These are phyloP conservation scores for Nematolebias whitei DNA, from an alignment of 2,113 vertebrate species.

Conservation along the genomic window DNA sequence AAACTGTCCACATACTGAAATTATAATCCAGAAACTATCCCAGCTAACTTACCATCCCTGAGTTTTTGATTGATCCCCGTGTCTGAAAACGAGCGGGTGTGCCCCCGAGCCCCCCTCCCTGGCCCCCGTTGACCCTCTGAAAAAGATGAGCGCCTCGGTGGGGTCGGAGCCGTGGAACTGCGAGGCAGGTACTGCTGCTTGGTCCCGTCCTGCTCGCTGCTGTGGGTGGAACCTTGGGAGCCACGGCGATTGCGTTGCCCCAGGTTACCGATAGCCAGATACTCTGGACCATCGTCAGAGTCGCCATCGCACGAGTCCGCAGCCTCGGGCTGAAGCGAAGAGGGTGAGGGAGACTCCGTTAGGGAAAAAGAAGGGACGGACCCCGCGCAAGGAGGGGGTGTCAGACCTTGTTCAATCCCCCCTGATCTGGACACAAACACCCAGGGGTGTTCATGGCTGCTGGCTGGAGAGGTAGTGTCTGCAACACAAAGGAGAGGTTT, in stretches of 20 bases:
- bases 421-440: slow-evolving; percentile 37
- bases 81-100: slow-evolving; percentile 90
- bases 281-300: slow-evolving; percentile 91
- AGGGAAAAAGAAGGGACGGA: slow-evolving; percentile 46
- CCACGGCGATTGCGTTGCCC: slow-evolving; percentile 79
- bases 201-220: slow-evolving; percentile 56
- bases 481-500: slow-evolving; percentile 10
- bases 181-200: slow-evolving; percentile 11
- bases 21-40: neutral
- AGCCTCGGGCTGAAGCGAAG: slow-evolving; percentile 37
- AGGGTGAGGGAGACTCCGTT: slow-evolving; percentile 30
- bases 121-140: slow-evolving; percentile 86
- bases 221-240: slow-evolving; percentile 70
- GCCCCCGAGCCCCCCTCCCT: slow-evolving; percentile 79
- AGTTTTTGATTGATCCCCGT: slow-evolving; percentile 87
- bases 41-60: slow-evolving; percentile 79
- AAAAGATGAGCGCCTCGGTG: slow-evolving; percentile 87
- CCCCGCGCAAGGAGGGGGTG: slow-evolving; percentile 1
- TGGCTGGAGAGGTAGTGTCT: slow-evolving; percentile 57
- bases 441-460: slow-evolving; percentile 66
- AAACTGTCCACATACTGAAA: neutral
- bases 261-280: slow-evolving; percentile 93
- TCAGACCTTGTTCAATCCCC: slow-evolving; percentile 20
- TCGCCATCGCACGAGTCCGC: slow-evolving; percentile 82
- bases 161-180: slow-evolving; percentile 41